phyloP scores from a whole-genome alignment of 2,888 invertebrate genomes.

The Matsumyia berberina region DNA sequence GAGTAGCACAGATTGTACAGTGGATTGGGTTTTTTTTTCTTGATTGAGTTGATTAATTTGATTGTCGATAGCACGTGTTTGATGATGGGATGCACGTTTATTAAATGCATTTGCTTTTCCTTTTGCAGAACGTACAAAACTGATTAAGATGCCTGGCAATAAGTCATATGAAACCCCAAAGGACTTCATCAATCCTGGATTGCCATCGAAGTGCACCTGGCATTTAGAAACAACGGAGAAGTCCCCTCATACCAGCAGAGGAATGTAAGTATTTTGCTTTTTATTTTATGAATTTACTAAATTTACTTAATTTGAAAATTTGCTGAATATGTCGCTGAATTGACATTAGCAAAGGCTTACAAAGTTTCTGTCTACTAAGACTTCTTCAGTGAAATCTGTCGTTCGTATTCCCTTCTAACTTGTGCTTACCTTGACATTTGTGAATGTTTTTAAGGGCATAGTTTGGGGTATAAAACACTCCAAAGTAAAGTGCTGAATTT shows the following conservation, averaged over 20 bases:
- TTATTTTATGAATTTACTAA: too few species aligned
- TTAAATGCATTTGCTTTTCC: conserved; percentile 1
- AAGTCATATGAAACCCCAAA: conserved; percentile 76
- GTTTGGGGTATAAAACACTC: too few species aligned
- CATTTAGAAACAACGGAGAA: conserved; percentile 80
- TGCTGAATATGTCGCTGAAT: neutral
- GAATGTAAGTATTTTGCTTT: conserved; percentile 78
- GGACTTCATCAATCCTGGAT: conserved; percentile 81
- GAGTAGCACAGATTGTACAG: conserved; percentile 1
- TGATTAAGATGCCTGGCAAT: conserved; percentile 58
- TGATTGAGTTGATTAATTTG: conserved; percentile 8
- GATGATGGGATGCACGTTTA: neutral
- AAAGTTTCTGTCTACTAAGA: neutral
- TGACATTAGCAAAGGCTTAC: neutral
- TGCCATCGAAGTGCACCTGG: conserved; percentile 82
- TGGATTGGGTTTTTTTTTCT: neutral
- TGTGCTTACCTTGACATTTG: too few species aligned
- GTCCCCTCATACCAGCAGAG: conserved; percentile 80
- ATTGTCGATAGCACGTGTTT: conserved; percentile 5
- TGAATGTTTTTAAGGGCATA: too few species aligned
- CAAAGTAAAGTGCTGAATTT: too few species aligned
- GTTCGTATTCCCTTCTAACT: too few species aligned
- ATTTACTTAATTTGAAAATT: too few species aligned
- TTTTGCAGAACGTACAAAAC: conserved; percentile 19
- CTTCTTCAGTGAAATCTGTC: too few species aligned